Evolutionary conservation across 2,113 vertebrate genomes (phyloP), one percentile per base, ranked within the genome.

Genomic region (Miniopterus natalensis): DNA sequence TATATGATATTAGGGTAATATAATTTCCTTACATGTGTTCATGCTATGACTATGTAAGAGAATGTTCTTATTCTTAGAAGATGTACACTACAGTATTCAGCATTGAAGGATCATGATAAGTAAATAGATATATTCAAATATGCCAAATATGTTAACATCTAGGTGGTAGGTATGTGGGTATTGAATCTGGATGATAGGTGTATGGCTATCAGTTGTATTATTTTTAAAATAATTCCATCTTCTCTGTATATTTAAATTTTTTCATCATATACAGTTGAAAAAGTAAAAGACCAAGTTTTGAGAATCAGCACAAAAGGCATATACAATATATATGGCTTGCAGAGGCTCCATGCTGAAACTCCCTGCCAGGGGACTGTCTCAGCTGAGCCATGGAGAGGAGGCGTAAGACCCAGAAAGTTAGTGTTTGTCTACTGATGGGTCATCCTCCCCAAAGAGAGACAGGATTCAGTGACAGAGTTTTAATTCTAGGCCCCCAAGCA

Each of bases 381-480:
- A 31, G 15, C 36, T 84, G 40, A 70, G 51, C 47, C 21, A 17
- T 7, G 5, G 51, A 68, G 6, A 92, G 21, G 63, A 36, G 14
- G 63, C 55, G 25, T n/a, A 21, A 94, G 71, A 63, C 29, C 55
- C 70, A 27, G 15, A 93, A 84, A 93, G 49, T 47, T 49, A 66
- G 10, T 12, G 1, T 55, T 88, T 80, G 40, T 74, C 31, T 70
- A 55, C 73, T 81, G 78, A 81, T 74, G 36, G 17, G 94, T 94
- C 25, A 49, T 74, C 81, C 79, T 94, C 2, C 31, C 20, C n/a
- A 1, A 31, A 49, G 89, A 70, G 74, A 96, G 92, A 92, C 42
- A 91, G 55, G 88, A 86, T 93, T 89, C 86, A 86, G 49, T 36
- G 92, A 93, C 86, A 84, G 79, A 68, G 17, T 88, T 95, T 93